These are phyloP conservation scores for Temnopleurus reevesii DNA, from an alignment of 53 echinoderm and acorn worm species.

Conservation along the genomic window DNA sequence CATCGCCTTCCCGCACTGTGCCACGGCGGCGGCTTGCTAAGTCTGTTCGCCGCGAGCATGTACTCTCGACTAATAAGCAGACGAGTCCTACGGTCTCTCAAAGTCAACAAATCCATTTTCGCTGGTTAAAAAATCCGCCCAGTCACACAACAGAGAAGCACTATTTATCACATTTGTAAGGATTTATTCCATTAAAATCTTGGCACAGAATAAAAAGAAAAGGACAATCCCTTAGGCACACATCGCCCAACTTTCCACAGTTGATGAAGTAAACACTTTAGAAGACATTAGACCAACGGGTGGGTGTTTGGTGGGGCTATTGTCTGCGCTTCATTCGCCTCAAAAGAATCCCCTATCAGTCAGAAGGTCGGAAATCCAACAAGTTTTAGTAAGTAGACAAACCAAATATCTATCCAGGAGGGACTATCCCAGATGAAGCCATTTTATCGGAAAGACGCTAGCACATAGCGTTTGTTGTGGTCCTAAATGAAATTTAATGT, in stretches of 20 bases:
- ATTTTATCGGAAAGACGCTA: background rate
- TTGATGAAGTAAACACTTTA: constrained; percentile 22
- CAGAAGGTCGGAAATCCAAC: background rate
- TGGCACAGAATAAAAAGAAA: background rate
- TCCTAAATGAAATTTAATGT: background rate
- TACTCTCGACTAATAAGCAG: constrained; percentile 16
- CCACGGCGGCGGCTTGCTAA: constrained; percentile 37
- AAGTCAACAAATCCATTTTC: constrained; percentile 37
- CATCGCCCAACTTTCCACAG: background rate
- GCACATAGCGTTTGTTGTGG: background rate
- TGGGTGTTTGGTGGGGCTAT: background rate
- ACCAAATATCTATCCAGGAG: background rate
- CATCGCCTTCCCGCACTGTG: constrained; percentile 39
- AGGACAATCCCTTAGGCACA: constrained; percentile 13
- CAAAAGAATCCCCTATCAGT: background rate
- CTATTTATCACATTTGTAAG: constrained; percentile 2
- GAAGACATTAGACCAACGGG: background rate
- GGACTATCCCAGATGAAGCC: background rate
- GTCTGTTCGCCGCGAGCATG: constrained; percentile 40
- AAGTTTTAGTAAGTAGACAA: background rate
- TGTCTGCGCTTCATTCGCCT: background rate
- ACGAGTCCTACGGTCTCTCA: constrained; percentile 23
- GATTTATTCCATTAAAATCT: constrained; percentile 46
- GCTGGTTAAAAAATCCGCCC: background rate
- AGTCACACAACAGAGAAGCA: background rate